These are phyloP conservation scores for Tonatia bakeri DNA, from an alignment of 2,113 vertebrate species.

Conservation along the genomic window DNA sequence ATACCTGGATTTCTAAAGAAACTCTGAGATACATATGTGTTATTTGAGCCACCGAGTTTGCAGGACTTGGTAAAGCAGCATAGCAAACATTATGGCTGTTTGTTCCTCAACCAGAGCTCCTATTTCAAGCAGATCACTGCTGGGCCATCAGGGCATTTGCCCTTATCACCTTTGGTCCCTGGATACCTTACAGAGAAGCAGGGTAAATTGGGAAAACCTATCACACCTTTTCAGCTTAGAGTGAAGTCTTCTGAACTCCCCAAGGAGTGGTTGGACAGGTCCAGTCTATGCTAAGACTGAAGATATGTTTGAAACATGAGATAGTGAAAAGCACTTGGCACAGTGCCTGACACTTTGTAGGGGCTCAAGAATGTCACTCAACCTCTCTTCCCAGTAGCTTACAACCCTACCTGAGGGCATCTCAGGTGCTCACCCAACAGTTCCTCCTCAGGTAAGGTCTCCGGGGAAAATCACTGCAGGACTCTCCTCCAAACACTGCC, in stretches of 20 bases:
- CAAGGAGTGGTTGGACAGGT: not conserved
- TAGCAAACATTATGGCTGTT: not conserved
- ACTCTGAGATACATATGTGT: not conserved
- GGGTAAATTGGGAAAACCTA: not conserved
- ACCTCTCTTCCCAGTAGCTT: not conserved
- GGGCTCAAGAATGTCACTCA: not conserved
- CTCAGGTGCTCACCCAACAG: not conserved
- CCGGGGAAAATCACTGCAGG: not conserved
- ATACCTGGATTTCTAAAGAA: not conserved
- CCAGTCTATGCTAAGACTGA: not conserved
- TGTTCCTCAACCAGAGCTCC: not conserved
- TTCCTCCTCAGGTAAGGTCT: not conserved
- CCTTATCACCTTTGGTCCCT: not conserved
- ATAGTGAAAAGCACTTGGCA: not conserved
- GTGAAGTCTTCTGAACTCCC: not conserved
- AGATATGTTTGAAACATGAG: not conserved
- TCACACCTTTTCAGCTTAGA: not conserved
- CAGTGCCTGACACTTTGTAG: not conserved
- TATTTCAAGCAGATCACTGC: not conserved
- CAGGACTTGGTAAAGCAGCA: not conserved
- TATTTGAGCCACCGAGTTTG: not conserved
- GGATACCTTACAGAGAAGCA: not conserved
- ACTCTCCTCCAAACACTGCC: accelerated
- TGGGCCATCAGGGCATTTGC: not conserved
- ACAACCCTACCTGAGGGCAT: not conserved